phyloP scores from a whole-genome alignment of 2,888 invertebrate genomes.

The Sympetrum striolatum region DNA sequence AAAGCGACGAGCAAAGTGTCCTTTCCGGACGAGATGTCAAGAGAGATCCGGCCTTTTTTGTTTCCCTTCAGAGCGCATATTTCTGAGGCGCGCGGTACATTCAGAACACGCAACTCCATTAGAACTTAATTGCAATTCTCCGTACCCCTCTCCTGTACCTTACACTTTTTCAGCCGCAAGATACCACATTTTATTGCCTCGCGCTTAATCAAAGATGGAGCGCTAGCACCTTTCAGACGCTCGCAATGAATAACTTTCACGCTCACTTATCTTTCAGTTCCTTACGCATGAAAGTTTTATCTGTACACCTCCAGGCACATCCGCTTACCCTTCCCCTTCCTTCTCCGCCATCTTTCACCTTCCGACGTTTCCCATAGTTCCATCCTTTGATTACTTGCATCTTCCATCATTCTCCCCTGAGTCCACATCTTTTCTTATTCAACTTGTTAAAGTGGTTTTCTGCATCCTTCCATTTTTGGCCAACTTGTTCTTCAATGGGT shows the following conservation, averaged over 20 bases:
- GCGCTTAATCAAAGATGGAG: constrained; percentile 38
- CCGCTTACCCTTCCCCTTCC: constrained; percentile 61
- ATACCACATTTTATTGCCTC: background rate
- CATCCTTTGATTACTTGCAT: constrained; percentile 8
- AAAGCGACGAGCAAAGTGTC: background rate
- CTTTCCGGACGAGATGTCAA: background rate
- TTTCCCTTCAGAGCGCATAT: background rate
- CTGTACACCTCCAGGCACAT: constrained; percentile 68
- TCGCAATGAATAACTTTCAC: constrained; percentile 38
- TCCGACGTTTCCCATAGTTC: background rate
- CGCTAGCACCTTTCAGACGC: constrained; percentile 21
- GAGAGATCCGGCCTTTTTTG: background rate
- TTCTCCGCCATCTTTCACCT: constrained; percentile 50
- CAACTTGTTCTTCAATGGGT: no score
- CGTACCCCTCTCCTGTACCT: background rate
- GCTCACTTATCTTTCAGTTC: constrained; percentile 32
- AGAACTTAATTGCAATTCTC: constrained; percentile 9
- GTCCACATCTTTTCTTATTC: background rate
- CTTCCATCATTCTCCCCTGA: background rate
- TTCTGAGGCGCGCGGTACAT: background rate
- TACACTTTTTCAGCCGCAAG: background rate
- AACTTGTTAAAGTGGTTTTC: background rate
- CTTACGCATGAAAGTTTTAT: constrained; percentile 27
- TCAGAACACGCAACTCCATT: background rate
- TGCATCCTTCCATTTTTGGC: background rate